These are phyloP conservation scores for Anas bahamensis DNA, from an alignment of 2,797 vertebrate genomes.

Conservation along the genomic window DNA sequence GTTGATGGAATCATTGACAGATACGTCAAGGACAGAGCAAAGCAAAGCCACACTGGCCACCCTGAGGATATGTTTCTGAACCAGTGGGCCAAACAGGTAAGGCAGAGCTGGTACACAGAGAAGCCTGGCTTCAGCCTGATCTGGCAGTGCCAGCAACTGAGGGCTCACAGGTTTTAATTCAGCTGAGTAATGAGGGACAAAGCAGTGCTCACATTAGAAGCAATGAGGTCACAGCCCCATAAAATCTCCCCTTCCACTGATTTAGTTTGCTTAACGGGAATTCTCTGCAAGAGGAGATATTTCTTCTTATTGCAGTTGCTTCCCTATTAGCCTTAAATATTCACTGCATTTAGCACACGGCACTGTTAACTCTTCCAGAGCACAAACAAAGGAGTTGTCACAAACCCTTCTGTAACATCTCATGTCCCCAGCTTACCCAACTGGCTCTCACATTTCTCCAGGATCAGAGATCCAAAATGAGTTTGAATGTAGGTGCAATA, in stretches of 20 bases:
- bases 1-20: not conserved
- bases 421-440: not conserved
- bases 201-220: not conserved
- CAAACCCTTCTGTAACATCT: not conserved
- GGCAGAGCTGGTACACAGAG: not conserved
- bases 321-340: not conserved
- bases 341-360: not conserved
- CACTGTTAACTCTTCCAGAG: not conserved
- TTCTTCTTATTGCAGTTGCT: not conserved
- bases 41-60: not conserved
- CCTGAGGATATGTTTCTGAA: not conserved
- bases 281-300: not conserved
- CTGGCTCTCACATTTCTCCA: not conserved
- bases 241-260: not conserved
- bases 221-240: not conserved
- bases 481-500: not conserved
- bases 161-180: not conserved
- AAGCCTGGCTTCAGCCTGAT: not conserved
- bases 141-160: not conserved
- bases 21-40: not conserved
- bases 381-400: not conserved
- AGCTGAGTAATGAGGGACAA: not conserved
- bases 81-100: not conserved
- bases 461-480: not conserved
- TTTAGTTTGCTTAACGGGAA: constrained; percentile 3